These are phyloP conservation scores for Tolmerus cingulatus DNA, from an alignment of 2,888 invertebrate genomes.

Conservation along the genomic window DNA sequence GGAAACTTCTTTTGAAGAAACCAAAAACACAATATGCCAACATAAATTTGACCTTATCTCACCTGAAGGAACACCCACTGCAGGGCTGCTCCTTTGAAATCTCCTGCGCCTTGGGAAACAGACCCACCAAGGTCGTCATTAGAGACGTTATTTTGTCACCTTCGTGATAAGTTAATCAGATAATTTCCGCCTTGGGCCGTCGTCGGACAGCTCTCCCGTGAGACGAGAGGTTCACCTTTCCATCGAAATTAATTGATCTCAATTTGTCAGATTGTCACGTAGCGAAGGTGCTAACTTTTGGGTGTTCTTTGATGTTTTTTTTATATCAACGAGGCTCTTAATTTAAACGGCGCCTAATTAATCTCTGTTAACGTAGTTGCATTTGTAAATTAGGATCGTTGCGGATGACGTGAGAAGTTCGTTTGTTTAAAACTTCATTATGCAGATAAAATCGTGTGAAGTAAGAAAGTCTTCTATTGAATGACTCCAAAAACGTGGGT, in stretches of 20 bases:
- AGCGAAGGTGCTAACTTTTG: background rate
- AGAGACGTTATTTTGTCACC: background rate
- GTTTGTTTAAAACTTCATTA: background rate
- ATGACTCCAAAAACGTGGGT: background rate
- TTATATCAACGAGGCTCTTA: background rate
- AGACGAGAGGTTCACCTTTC: background rate
- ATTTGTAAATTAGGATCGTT: background rate
- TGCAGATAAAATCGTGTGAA: background rate
- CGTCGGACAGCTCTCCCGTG: background rate
- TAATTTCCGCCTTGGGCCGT: background rate
- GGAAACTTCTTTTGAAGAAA: background rate
- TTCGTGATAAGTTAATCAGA: background rate
- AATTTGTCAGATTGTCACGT: background rate
- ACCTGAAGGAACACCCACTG: background rate
- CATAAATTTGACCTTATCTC: background rate
- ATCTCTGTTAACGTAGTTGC: background rate
- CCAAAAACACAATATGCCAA: background rate
- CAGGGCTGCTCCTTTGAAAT: background rate
- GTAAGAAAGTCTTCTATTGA: background rate
- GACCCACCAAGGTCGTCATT: background rate
- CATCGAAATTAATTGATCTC: background rate
- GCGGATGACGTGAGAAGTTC: background rate
- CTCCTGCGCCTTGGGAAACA: background rate
- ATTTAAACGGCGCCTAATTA: background rate
- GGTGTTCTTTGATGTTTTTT: background rate